A percentile compares a stretch with the other conserved stretches of the same genome.
Evolutionary conservation across 1,140 invertebrate species (phyloP).

Genomic region (Drosophila ficusphila): DNA sequence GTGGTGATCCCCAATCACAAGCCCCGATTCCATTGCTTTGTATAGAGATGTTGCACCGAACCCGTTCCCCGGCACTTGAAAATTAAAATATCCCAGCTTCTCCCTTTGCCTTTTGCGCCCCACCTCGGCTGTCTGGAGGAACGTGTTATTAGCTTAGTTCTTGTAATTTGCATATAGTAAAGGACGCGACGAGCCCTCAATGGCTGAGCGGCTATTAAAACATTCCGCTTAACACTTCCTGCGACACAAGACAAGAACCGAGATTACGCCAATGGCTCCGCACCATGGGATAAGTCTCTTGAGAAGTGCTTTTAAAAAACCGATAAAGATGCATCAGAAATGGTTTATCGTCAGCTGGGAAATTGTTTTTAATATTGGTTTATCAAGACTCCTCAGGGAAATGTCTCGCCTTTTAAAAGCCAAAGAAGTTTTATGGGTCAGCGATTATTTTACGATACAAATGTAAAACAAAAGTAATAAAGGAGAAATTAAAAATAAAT

Average conservation of each 20-base stretch:
- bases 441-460: no score
- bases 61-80: constrained; percentile 45
- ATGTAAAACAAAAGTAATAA: no score
- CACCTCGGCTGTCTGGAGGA: constrained; percentile 39
- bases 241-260: constrained; percentile 57
- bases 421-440: constrained; percentile 7
- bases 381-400: constrained; percentile 18
- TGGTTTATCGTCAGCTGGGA: constrained; percentile 3
- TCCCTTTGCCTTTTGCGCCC: constrained; percentile 30
- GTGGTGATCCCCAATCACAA: constrained; percentile 43
- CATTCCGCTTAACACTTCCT: constrained; percentile 81
- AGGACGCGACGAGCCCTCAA: constrained; percentile 39
- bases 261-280: constrained; percentile 19
- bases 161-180: constrained; percentile 76
- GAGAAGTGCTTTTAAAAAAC: not conserved
- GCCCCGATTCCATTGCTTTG: constrained; percentile 8
- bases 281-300: constrained; percentile 13
- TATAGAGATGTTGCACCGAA: constrained; percentile 69
- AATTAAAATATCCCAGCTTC: constrained; percentile 67
- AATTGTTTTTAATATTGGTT: constrained; percentile 12
- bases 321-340: not conserved
- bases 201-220: constrained; percentile 68
- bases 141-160: constrained; percentile 77
- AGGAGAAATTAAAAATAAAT: no score
- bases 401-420: not conserved